Evolutionary conservation across 1,140 invertebrate species (phyloP).

Genomic region (Drosophila ohnishii): DNA sequence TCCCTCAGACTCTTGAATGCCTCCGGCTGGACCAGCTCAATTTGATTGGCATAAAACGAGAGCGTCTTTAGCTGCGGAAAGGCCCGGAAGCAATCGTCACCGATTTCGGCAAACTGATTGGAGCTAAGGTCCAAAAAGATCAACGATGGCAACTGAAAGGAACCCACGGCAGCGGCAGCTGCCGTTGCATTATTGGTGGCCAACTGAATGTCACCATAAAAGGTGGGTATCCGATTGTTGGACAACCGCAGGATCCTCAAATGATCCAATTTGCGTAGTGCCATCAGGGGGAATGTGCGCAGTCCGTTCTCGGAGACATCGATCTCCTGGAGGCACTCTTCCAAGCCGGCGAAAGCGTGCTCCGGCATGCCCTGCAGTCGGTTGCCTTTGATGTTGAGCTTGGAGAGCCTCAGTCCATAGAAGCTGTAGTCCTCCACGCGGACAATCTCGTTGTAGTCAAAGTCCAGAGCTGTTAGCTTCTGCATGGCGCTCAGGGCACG

Average conservation of each 20-base stretch:
- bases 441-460: constrained; percentile 93
- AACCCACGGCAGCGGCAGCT: constrained; percentile 50
- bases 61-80: constrained; percentile 91
- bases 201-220: constrained; percentile 73
- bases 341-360: constrained; percentile 93
- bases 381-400: constrained; percentile 93
- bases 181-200: constrained; percentile 82
- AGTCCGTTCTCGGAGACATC: constrained; percentile 94
- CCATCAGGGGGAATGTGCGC: constrained; percentile 90
- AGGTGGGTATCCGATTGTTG: constrained; percentile 90
- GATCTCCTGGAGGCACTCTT: constrained; percentile 90
- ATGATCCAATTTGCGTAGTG: constrained; percentile 89
- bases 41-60: constrained; percentile 92
- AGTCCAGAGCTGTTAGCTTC: constrained; percentile 89
- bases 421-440: constrained; percentile 94
- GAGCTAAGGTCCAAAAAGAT: constrained; percentile 92
- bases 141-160: constrained; percentile 87
- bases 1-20: constrained; percentile 89
- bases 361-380: constrained; percentile 90
- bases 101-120: constrained; percentile 91
- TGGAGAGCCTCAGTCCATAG: constrained; percentile 91
- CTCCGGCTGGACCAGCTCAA: constrained; percentile 90
- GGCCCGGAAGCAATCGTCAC: constrained; percentile 89
- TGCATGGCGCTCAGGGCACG: constrained; percentile 89
- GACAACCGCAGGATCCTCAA: constrained; percentile 89